Percentiles rank a stretch among this genome's conserved stretches.
These are phyloP conservation scores for Marmota flaviventris DNA, from an alignment of 2,113 vertebrate genomes.

Conservation along the genomic window DNA sequence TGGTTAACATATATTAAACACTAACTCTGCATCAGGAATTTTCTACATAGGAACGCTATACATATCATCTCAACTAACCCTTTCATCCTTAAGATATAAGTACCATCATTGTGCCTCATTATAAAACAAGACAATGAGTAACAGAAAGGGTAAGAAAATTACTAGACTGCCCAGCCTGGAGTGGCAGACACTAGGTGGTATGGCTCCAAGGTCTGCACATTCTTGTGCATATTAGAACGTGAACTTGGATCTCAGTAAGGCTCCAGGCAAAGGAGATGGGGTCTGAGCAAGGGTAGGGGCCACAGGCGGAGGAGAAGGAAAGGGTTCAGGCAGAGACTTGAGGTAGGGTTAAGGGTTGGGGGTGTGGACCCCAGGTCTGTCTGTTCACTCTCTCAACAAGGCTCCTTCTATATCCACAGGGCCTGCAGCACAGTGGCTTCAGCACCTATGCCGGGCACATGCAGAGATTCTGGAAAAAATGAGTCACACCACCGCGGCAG, in stretches of 20 bases:
- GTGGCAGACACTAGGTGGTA: not conserved
- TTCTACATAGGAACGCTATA: not conserved
- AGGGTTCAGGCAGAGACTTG: not conserved
- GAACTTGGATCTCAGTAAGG: not conserved
- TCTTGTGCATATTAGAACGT: not conserved
- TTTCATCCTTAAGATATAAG: not conserved
- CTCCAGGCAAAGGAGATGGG: not conserved
- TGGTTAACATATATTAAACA: not conserved
- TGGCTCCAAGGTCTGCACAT: not conserved
- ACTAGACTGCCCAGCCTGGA: not conserved
- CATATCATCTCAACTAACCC: not conserved
- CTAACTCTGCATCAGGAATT: not conserved
- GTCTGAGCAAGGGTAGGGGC: not conserved
- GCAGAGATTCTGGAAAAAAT: not conserved
- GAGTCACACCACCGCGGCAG: not conserved
- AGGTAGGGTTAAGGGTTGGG: not conserved
- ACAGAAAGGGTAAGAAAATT: not conserved
- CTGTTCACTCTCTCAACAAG: not conserved
- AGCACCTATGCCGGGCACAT: accelerated
- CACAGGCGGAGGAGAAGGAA: not conserved
- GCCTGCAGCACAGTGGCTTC: not conserved
- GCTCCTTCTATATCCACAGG: not conserved
- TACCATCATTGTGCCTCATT: not conserved
- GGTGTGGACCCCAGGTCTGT: not conserved
- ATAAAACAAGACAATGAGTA: not conserved